These are phyloP conservation scores for Drosophila algonquin DNA, from an alignment of 2,888 invertebrate genomes.

Conservation along the genomic window DNA sequence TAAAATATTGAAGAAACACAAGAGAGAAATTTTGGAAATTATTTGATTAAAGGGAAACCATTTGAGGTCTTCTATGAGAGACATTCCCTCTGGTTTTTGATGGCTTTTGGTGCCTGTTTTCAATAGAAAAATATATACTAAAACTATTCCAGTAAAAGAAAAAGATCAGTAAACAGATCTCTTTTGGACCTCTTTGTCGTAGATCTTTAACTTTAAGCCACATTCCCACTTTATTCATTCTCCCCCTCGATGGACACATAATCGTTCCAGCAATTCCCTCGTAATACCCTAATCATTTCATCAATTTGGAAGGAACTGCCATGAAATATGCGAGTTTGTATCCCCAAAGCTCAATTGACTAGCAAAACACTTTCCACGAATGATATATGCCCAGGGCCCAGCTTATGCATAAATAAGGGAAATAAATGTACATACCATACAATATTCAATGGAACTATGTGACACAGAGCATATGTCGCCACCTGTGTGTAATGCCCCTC, in stretches of 20 bases:
- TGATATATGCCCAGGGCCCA: conserved; percentile 15
- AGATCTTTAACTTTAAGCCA: background rate
- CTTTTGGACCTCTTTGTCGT: fast-evolving
- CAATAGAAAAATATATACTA: too few species aligned
- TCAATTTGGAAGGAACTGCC: conserved; percentile 31
- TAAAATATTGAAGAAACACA: background rate
- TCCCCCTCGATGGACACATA: conserved; percentile 8
- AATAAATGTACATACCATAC: conserved; percentile 21
- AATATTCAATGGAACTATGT: conserved; percentile 58
- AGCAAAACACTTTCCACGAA: conserved; percentile 13
- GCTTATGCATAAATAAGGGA: conserved; percentile 37
- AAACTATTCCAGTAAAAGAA: too few species aligned
- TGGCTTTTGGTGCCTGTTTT: too few species aligned
- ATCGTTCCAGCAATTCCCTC: conserved; percentile 7
- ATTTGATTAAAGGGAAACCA: too few species aligned
- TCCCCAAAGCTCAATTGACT: conserved; percentile 18
- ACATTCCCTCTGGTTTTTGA: background rate
- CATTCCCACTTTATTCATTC: background rate
- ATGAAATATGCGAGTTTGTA: conserved; percentile 14
- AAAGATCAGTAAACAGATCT: background rate
- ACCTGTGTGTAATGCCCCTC: conserved; percentile 71
- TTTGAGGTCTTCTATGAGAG: too few species aligned
- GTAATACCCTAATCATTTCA: conserved; percentile 35
- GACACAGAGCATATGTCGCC: conserved; percentile 76
- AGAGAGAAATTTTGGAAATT: background rate